Evolutionary conservation across 2,113 vertebrate species (phyloP).

Genomic region (Urocynchramus pylzowi): DNA sequence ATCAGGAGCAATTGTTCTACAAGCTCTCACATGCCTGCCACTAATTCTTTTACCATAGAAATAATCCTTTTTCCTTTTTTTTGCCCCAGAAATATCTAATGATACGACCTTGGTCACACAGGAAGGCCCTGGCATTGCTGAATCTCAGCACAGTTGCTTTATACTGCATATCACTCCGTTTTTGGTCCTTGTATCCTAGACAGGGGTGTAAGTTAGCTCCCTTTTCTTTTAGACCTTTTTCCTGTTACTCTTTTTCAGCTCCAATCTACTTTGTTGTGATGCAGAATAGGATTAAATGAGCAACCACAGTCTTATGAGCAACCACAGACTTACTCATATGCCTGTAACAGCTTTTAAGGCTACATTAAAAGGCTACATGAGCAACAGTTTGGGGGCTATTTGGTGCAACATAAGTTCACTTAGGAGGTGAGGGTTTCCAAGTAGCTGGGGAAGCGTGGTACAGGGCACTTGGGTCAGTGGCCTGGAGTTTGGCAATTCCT

Average conservation of each 20-base stretch:
- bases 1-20: background rate
- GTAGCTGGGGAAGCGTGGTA: background rate
- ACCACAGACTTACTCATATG: background rate
- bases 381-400: background rate
- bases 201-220: background rate
- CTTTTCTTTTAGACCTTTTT: background rate
- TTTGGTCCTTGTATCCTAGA: background rate
- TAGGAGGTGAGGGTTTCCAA: background rate
- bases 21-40: background rate
- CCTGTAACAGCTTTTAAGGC: background rate
- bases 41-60: background rate
- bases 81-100: background rate
- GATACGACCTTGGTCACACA: background rate
- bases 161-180: background rate
- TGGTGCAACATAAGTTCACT: background rate
- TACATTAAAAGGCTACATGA: background rate
- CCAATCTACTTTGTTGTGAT: background rate
- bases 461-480: accelerated
- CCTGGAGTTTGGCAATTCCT: background rate
- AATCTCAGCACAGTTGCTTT: background rate
- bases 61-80: background rate
- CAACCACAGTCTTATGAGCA: background rate
- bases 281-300: background rate
- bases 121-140: background rate
- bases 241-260: background rate